Conservation (phyloP, 2,113 vertebrate species). For the Ophthalmolycus amberensis region DNA sequence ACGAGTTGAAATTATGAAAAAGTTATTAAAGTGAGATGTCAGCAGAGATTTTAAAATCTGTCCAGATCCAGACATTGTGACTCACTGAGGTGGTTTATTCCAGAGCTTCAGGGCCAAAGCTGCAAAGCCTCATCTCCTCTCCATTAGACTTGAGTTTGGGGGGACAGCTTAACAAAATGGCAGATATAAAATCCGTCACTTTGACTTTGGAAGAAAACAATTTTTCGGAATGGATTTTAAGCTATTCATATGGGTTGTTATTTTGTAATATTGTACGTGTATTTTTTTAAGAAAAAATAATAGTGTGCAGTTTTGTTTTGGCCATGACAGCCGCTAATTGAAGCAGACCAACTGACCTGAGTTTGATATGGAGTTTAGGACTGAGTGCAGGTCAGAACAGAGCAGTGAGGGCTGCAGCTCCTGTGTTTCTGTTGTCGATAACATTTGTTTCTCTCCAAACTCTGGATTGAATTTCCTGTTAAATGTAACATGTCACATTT, state of each 20-base stretch:
- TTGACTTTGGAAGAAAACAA: neutral
- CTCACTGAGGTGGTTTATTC: neutral
- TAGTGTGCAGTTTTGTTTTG: neutral
- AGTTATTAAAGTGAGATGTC: neutral
- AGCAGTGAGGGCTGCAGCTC: neutral
- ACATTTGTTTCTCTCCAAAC: slow-evolving; percentile 2
- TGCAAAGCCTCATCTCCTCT: neutral
- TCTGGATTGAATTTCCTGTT: neutral
- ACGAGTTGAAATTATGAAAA: neutral
- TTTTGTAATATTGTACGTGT: neutral
- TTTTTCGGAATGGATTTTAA: neutral
- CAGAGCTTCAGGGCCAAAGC: neutral
- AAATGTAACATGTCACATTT: neutral
- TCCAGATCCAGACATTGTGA: neutral
- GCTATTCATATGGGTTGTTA: neutral
- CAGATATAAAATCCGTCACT: slow-evolving; percentile 5
- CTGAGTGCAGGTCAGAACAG: neutral
- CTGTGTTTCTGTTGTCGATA: neutral
- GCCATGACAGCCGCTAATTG: too few relatives aligned
- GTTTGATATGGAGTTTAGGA: neutral
- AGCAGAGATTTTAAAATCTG: neutral
- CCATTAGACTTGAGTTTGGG: neutral
- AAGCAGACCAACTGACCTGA: neutral
- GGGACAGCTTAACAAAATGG: neutral
- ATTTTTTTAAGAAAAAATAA: neutral